phyloP scores from a whole-genome alignment of 2,888 invertebrate species.

The Tridacna crocea region DNA sequence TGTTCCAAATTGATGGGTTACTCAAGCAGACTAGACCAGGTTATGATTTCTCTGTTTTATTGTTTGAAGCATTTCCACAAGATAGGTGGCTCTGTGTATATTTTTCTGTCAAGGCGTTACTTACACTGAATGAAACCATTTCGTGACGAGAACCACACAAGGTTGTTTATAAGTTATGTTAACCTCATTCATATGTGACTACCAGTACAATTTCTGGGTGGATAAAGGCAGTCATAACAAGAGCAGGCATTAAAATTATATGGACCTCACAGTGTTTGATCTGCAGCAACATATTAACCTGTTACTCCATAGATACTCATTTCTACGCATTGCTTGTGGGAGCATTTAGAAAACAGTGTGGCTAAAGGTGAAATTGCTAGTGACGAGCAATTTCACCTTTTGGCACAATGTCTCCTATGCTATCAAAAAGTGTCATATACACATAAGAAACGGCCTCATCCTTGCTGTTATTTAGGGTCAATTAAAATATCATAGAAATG shows the following conservation, averaged over 20 bases:
- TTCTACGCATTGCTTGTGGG: no score
- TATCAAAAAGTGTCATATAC: no score
- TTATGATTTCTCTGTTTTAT: neutral
- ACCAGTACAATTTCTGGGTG: conserved; percentile 24
- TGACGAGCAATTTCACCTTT: no score
- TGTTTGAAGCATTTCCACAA: conserved; percentile 12
- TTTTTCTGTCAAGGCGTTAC: conserved; percentile 1
- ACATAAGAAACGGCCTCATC: no score
- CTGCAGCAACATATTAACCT: no score
- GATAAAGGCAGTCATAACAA: conserved; percentile 29
- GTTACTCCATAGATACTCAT: conserved; percentile 12
- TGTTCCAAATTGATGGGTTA: conserved; percentile 12
- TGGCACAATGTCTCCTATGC: no score
- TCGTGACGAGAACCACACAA: neutral
- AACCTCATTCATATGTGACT: conserved; percentile 13
- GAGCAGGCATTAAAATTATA: no score
- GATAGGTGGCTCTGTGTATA: conserved; percentile 14
- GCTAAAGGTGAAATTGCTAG: no score
- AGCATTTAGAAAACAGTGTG: no score
- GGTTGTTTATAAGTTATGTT: conserved; percentile 15
- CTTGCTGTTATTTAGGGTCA: no score
- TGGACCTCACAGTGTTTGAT: no score
- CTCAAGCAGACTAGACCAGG: conserved; percentile 20
- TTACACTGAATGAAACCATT: conserved; percentile 10
- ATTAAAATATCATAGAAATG: no score